Evolutionary conservation across 2,797 vertebrate genomes (phyloP).

Genomic region (Microchirus variegatus): DNA sequence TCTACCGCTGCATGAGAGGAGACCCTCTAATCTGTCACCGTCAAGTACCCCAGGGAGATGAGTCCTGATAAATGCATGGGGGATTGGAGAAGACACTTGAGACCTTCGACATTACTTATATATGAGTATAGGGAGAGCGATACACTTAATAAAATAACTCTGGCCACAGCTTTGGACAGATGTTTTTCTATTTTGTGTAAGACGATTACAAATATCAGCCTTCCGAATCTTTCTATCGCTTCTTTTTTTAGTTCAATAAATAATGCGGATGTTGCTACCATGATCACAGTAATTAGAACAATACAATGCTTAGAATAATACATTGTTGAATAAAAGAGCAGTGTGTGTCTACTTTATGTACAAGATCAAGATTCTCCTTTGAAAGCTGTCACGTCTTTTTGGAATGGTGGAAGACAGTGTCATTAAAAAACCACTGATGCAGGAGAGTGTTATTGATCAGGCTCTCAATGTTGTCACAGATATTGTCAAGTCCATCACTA

Average conservation of each 20-base stretch:
- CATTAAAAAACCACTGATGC: no score
- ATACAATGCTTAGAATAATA: slow-evolving; percentile 3
- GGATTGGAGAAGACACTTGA: slow-evolving; percentile 69
- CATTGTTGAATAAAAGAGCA: neutral
- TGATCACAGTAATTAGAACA: neutral
- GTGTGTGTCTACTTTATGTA: no score
- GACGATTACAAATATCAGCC: neutral
- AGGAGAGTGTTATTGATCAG: slow-evolving; percentile 50
- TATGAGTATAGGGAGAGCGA: slow-evolving; percentile 62
- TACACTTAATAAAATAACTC: slow-evolving; percentile 52
- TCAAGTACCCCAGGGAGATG: slow-evolving; percentile 62
- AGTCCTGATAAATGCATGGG: slow-evolving; percentile 67
- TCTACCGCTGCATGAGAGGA: slow-evolving; percentile 44
- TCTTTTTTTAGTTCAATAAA: slow-evolving; percentile 1
- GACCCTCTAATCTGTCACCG: slow-evolving; percentile 65
- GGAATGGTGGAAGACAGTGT: no score
- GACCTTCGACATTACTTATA: slow-evolving; percentile 77
- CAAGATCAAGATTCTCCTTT: no score
- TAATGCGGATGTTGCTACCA: neutral
- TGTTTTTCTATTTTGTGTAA: slow-evolving; percentile 18
- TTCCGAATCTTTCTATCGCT: neutral
- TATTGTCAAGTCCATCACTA: slow-evolving; percentile 41
- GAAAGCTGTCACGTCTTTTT: no score
- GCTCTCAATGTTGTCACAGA: slow-evolving; percentile 30
- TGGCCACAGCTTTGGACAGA: slow-evolving; percentile 21